Base-by-base conservation (phyloP, 2,113 vertebrate species). In the Tringa solitaria region DNA sequence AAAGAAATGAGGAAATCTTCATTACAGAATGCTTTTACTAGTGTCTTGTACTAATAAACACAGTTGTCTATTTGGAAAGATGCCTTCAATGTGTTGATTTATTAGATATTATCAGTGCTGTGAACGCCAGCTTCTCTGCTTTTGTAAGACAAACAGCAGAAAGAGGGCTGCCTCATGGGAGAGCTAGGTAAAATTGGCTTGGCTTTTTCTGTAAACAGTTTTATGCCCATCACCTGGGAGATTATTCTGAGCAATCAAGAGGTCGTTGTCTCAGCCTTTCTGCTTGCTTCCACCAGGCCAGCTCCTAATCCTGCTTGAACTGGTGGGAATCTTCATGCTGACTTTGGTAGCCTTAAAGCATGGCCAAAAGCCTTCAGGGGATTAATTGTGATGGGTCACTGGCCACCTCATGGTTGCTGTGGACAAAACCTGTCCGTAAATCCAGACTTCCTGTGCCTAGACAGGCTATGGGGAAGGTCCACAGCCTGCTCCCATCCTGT, bases 1-100 rank as follows among this genome's bases (percentile, higher is more conserved):
- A 91, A 96, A 95, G 84, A 86, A 94, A 94, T 75, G 35, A 90
- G 80, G 93, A 93, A 90, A 93, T 89, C n/a, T 75, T 89, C 54
- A 61, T 96, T 88, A 78, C 51, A 60, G 70, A 94, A 39, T 78
- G 75, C n/a, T 96, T 96, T 95, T 95, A 43, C 83, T 86, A 26
- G 32, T 94, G 81, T 81, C 92, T 91, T 92, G 64, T 84, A 93
- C 93, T 96, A 96, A 96, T 94, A 97, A 97, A 97, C 95, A 97
- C 90, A 96, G 93, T 96, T 94, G 92, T 87, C 84, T 89, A 0
- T 94, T 94, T 97, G 96, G 96, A 97, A 96, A 94, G 79, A 77
- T 90, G 92, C 72, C 85, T 65, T 76, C 60, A 56, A 48, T 85
- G 76, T 96, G 84, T 76, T 84, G 90, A 85, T 80, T 77, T 84